Percentiles rank a stretch among this genome's conserved stretches.
phyloP scores from a whole-genome alignment of 2,113 vertebrate species.

The Neodon shergylaensis region DNA sequence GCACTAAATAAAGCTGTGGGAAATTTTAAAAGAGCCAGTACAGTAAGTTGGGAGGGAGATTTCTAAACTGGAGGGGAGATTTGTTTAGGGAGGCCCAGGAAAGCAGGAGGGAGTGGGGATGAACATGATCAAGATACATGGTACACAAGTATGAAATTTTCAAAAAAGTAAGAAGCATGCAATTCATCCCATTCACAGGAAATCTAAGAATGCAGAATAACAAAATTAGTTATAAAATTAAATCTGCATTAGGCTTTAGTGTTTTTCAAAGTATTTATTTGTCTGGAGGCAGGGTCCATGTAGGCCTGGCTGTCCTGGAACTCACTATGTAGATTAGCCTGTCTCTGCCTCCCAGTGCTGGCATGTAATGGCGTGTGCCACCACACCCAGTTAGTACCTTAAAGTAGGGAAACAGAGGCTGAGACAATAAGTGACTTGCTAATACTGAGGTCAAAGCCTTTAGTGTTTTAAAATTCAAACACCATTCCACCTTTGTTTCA shows the following conservation, averaged over 20 bases:
- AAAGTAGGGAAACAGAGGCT: constrained; percentile 55
- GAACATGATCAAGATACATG: background rate
- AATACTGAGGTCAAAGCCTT: constrained; percentile 38
- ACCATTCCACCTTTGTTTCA: constrained; percentile 21
- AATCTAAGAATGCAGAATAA: constrained; percentile 31
- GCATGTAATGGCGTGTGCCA: too few relatives aligned
- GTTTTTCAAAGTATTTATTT: constrained; percentile 37
- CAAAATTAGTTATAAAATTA: constrained; percentile 44
- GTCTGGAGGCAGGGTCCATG: background rate
- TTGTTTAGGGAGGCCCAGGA: background rate
- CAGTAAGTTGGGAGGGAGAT: background rate
- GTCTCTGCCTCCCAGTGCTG: background rate
- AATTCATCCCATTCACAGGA: constrained; percentile 14
- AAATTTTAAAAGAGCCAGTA: background rate
- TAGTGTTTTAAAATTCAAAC: constrained; percentile 40
- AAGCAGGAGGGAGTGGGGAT: background rate
- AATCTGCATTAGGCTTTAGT: background rate
- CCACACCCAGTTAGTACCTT: background rate
- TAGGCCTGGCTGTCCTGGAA: background rate
- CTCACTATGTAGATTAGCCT: background rate
- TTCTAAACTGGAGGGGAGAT: background rate
- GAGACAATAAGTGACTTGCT: constrained; percentile 6
- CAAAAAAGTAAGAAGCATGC: background rate
- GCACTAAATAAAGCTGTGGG: background rate
- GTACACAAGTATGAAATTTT: background rate